phyloP scores from a whole-genome alignment of 2,797 vertebrate species.

The Neomorphus geoffroyi region DNA sequence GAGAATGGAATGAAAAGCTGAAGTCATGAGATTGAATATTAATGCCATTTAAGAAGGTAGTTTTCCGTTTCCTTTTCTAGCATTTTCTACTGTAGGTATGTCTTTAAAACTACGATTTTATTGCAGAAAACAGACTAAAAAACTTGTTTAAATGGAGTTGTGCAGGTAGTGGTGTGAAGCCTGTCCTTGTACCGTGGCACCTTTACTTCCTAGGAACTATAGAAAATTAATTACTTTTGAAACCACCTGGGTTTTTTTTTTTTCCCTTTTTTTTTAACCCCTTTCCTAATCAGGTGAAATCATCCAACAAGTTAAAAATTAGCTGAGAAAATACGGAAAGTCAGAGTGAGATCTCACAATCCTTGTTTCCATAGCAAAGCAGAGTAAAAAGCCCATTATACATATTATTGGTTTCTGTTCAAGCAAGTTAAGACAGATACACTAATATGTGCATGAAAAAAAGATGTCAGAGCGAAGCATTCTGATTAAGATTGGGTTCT shows the following conservation, averaged over 20 bases:
- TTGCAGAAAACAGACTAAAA: background rate
- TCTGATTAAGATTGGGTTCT: background rate
- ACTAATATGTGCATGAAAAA: slow-evolving; percentile 52
- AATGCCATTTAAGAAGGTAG: background rate
- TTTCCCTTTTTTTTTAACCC: background rate
- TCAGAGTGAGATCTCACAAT: slow-evolving; percentile 37
- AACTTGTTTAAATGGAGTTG: background rate
- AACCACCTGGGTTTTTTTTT: background rate
- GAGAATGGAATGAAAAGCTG: background rate
- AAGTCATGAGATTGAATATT: background rate
- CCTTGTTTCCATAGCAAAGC: slow-evolving; percentile 69
- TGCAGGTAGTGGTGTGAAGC: background rate
- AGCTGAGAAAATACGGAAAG: slow-evolving; percentile 46
- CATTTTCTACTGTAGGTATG: background rate
- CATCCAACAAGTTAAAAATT: slow-evolving; percentile 53
- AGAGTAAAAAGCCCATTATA: slow-evolving; percentile 44
- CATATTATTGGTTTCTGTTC: slow-evolving; percentile 31
- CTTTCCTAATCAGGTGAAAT: slow-evolving; percentile 28
- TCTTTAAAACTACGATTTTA: background rate
- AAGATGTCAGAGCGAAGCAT: slow-evolving; percentile 30
- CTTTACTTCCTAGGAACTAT: background rate
- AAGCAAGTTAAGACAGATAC: slow-evolving; percentile 58
- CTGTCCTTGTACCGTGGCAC: background rate
- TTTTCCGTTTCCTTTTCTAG: background rate
- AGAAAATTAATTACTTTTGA: background rate